Evolutionary conservation across 2,113 vertebrate genomes (phyloP).

Genomic region (Boleophthalmus pectinirostris): DNA sequence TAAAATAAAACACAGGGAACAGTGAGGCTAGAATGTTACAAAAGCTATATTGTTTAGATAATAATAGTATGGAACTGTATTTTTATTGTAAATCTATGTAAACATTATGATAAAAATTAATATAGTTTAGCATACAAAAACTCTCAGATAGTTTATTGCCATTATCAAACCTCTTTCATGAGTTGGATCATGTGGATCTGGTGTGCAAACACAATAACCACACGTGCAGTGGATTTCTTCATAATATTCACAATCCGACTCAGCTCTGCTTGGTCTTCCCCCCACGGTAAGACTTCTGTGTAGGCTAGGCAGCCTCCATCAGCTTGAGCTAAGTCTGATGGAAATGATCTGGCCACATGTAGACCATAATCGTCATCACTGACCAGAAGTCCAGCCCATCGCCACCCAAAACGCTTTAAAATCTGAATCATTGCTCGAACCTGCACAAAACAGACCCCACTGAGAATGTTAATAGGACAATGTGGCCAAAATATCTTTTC

Average conservation of each 20-base stretch:
- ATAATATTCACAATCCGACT: slow-evolving; percentile 50
- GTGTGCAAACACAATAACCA: slow-evolving; percentile 37
- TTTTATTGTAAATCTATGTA: background rate
- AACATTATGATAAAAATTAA: background rate
- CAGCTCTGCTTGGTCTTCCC: slow-evolving; percentile 35
- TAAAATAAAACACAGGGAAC: too few relatives aligned
- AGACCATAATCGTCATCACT: slow-evolving; percentile 69
- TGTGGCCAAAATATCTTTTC: background rate
- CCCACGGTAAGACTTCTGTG: slow-evolving; percentile 56
- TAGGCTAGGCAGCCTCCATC: slow-evolving; percentile 60
- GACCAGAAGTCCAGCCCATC: slow-evolving; percentile 62
- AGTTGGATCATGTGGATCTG: slow-evolving; percentile 45
- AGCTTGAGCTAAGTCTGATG: slow-evolving; percentile 40
- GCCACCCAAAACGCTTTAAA: slow-evolving; percentile 54
- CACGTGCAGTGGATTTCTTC: slow-evolving; percentile 16
- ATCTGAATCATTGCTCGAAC: slow-evolving; percentile 30
- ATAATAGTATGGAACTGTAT: too few relatives aligned
- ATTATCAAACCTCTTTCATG: slow-evolving; percentile 43
- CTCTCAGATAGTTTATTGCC: too few relatives aligned
- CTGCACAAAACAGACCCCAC: background rate
- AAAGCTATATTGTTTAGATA: too few relatives aligned
- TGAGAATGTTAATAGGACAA: background rate
- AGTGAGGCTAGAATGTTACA: too few relatives aligned
- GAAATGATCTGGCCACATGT: slow-evolving; percentile 54
- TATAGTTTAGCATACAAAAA: background rate